Conservation (phyloP, 2,113 vertebrate species). For the Girardinichthys multiradiatus region DNA sequence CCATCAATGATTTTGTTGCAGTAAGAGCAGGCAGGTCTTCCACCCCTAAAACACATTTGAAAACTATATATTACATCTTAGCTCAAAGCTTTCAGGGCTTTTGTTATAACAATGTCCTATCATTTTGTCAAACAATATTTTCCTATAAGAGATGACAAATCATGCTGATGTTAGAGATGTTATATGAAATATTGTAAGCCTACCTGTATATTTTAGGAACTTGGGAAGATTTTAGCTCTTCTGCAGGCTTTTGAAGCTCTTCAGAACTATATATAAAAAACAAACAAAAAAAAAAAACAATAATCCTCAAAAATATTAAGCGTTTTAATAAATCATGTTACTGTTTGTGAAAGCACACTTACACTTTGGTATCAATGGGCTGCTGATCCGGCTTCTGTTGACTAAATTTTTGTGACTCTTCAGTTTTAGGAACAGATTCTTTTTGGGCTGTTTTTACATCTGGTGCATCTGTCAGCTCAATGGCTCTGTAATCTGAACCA, state of each 20-base stretch:
- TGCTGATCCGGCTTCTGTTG: conserved; percentile 22
- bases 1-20: conserved; percentile 62
- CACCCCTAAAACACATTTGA: conserved; percentile 35
- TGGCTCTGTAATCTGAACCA: background rate
- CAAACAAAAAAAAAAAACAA: conserved; percentile 1
- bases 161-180: background rate
- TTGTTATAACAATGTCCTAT: too few relatives aligned
- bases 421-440: conserved; percentile 21
- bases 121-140: background rate
- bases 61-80: background rate
- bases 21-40: conserved; percentile 45
- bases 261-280: conserved; percentile 29
- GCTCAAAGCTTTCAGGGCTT: background rate
- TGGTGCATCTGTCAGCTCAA: conserved; percentile 29
- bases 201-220: conserved; percentile 6
- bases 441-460: conserved; percentile 2
- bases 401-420: conserved; percentile 11
- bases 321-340: background rate
- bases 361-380: conserved; percentile 15
- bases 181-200: background rate
- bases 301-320: background rate
- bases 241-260: conserved; percentile 3
- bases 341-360: conserved; percentile 11
- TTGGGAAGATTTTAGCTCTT: background rate
- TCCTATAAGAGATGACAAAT: background rate